These are phyloP conservation scores for Bilobella aurantiaca DNA, from an alignment of 1,140 invertebrate genomes.

Conservation along the genomic window DNA sequence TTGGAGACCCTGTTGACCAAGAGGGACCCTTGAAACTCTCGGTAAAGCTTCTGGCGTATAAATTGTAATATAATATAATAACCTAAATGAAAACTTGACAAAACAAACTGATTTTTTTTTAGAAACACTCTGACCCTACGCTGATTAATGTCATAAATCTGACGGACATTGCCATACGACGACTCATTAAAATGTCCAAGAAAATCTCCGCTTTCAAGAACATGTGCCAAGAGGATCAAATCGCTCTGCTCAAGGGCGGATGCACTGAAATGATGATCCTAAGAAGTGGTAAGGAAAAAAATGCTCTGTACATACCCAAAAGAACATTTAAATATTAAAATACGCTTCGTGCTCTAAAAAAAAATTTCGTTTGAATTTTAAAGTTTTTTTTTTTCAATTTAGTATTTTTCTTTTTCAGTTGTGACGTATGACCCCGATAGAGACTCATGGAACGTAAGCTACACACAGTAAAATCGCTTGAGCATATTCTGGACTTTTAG, in stretches of 20 bases:
- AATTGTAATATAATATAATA: conserved; percentile 7
- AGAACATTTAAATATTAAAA: too few relatives aligned
- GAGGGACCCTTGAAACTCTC: conserved; percentile 22
- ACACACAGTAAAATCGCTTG: too few relatives aligned
- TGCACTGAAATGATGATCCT: conserved; percentile 88
- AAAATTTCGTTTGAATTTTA: too few relatives aligned
- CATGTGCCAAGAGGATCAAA: conserved; percentile 83
- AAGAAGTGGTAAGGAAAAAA: conserved; percentile 59
- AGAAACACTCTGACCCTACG: conserved; percentile 48
- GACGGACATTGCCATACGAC: conserved; percentile 76
- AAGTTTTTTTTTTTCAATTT: not conserved
- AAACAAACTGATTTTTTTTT: conserved; percentile 9
- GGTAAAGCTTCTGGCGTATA: conserved; percentile 13
- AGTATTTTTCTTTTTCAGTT: too few relatives aligned
- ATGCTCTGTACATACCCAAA: too few relatives aligned
- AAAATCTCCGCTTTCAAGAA: conserved; percentile 77
- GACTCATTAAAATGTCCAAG: conserved; percentile 84
- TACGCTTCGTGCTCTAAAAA: too few relatives aligned
- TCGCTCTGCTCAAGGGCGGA: conserved; percentile 75
- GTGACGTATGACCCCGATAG: conserved; percentile 76
- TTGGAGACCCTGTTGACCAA: conserved; percentile 53
- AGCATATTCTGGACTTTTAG: too few relatives aligned
- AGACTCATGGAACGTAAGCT: conserved; percentile 57
- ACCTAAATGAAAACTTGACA: not conserved
- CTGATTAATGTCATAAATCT: conserved; percentile 76